Evolutionary conservation across 35 echinoderm and acorn worm species (phyloP).

Genomic region (Lytechinus pictus): DNA sequence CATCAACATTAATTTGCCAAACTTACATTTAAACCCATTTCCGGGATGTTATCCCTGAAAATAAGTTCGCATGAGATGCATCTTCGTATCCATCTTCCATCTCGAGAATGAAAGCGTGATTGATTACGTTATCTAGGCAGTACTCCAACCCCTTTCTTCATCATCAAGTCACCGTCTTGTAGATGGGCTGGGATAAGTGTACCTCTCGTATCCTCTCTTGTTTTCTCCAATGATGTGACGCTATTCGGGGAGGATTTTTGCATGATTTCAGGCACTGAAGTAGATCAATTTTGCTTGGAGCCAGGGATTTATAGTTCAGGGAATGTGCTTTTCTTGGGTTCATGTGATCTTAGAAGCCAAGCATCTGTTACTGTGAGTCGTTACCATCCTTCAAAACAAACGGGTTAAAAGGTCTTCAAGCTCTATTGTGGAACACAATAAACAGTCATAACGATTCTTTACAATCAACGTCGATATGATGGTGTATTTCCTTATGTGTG

Average conservation of each 20-base stretch:
- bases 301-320: slow-evolving; percentile 44
- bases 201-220: not conserved
- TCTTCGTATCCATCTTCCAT: slow-evolving; percentile 43
- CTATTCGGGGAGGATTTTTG: slow-evolving; percentile 30
- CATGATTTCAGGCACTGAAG: slow-evolving; percentile 17
- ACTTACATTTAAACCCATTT: slow-evolving; percentile 48
- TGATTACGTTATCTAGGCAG: slow-evolving; percentile 45
- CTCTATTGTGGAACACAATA: not conserved
- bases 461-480: slow-evolving; percentile 3
- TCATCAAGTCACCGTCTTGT: slow-evolving; percentile 29
- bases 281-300: slow-evolving; percentile 34
- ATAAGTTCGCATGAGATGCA: slow-evolving; percentile 46
- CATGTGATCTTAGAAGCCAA: slow-evolving; percentile 5
- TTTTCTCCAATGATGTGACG: slow-evolving; percentile 41
- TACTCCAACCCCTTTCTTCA: not conserved
- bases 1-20: slow-evolving; percentile 53
- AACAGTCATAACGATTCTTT: slow-evolving; percentile 12
- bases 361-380: not conserved
- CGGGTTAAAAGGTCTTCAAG: slow-evolving; percentile 2
- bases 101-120: slow-evolving; percentile 15
- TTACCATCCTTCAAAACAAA: slow-evolving; percentile 19
- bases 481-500: slow-evolving; percentile 3
- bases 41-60: slow-evolving; percentile 46
- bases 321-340: slow-evolving; percentile 38
- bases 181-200: slow-evolving; percentile 35